Base-by-base conservation (phyloP, 2,888 invertebrate genomes). In the Lasius platythorax region DNA sequence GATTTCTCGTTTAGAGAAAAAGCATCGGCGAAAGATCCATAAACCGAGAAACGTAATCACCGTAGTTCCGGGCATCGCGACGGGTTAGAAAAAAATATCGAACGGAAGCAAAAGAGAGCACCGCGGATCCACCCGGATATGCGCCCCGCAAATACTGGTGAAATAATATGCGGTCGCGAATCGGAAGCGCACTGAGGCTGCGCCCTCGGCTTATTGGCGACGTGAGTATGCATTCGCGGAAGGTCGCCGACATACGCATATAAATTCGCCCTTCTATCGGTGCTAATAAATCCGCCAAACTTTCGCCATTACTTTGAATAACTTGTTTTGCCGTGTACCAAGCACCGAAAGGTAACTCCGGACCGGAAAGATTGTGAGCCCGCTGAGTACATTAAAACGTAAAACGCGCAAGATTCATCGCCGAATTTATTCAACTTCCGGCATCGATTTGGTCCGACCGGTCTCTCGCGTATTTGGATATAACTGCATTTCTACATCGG, bases 221-320 rank as follows among this genome's bases (percentile, higher is more conserved):
- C n/a, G 37, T 37, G 37, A 72, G 46, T 79, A 23, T 23, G 15
- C 40, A 46, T 58, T 61, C 18, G 46, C 73, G 61, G 37, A 28
- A 61, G 37, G 8, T 81, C 33, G 46, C 4, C 73, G 72, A 43
- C n/a, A 53, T n/a, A 53, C 33, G 33, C 18, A 73, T 28, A n/a
- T 72, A 61, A 79, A 81, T 81, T 28, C 28, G 73, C 46, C 12
- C 9, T 53, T 61, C 61, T 72, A 73, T 81, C 79, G 37, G 23
- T 28, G 30, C 37, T 81, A 72, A 73, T 73, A 81, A 81, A 81
- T 81, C 33, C 73, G 46, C 50, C 18, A 12, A 81, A 81, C 73
- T 81, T 73, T 72, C 11, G 50, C 61, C 61, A 37, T 81, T 81
- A 72, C 37, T 81, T 50, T 61, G 73, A 81, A 46, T 81, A 73